Percentiles rank a stretch among this genome's conserved stretches.
Evolutionary conservation across 2,888 invertebrate species (phyloP).

Genomic region (Merodon equestris): DNA sequence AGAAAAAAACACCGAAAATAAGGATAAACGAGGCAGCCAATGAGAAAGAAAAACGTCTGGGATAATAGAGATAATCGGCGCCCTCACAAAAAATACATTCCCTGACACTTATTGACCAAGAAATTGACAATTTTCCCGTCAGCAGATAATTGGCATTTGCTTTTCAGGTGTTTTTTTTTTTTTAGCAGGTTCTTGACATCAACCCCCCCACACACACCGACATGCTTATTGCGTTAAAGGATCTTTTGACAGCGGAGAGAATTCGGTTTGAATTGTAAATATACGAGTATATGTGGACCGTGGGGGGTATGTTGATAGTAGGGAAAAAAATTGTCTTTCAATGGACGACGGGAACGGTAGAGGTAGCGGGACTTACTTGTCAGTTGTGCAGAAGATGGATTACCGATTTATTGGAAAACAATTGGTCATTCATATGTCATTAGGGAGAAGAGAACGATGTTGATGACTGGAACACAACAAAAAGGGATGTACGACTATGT

Average conservation of each 20-base stretch:
- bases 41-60: slow-evolving; percentile 25
- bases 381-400: slow-evolving; percentile 76
- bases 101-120: slow-evolving; percentile 58
- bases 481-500: slow-evolving; percentile 12
- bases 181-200: background rate
- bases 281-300: too few relatives aligned
- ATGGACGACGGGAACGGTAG: slow-evolving; percentile 18
- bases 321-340: slow-evolving; percentile 29
- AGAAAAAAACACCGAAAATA: slow-evolving; percentile 23
- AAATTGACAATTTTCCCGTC: slow-evolving; percentile 61
- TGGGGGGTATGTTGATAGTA: slow-evolving; percentile 1
- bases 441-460: slow-evolving; percentile 65
- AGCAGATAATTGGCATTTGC: slow-evolving; percentile 58
- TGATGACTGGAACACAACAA: slow-evolving; percentile 31
- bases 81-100: slow-evolving; percentile 36
- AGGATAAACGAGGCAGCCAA: too few relatives aligned
- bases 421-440: slow-evolving; percentile 75
- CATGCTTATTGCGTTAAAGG: slow-evolving; percentile 1
- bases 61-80: slow-evolving; percentile 64
- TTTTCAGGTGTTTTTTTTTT: background rate
- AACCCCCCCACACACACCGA: background rate
- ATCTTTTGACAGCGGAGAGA: slow-evolving; percentile 27
- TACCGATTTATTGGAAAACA: slow-evolving; percentile 77
- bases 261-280: slow-evolving; percentile 16
- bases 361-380: slow-evolving; percentile 42